These are phyloP conservation scores for Dipus sagitta DNA, from an alignment of 2,797 vertebrate genomes.

Conservation along the genomic window DNA sequence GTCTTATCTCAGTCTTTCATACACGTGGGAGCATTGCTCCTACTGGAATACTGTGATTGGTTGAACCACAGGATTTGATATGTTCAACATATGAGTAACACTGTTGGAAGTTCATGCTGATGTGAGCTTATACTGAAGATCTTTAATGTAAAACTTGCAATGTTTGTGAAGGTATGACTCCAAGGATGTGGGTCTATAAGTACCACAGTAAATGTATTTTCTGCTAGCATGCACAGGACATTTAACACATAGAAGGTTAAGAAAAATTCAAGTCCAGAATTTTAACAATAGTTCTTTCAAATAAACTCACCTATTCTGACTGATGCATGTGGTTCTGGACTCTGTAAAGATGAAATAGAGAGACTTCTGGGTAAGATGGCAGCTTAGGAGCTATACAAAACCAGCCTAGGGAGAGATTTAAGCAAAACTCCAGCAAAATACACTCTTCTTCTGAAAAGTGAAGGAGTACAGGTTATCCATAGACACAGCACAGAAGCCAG, in stretches of 20 bases:
- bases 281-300: not conserved
- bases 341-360: not conserved
- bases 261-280: not conserved
- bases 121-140: not conserved
- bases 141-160: not conserved
- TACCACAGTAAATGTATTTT: not conserved
- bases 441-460: too few species aligned
- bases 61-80: not conserved
- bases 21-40: not conserved
- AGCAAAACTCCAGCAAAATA: too few species aligned
- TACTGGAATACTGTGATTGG: not conserved
- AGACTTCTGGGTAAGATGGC: too few species aligned
- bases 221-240: not conserved
- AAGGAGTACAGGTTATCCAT: too few species aligned
- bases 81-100: not conserved
- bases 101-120: not conserved
- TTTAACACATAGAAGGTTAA: not conserved
- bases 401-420: too few species aligned
- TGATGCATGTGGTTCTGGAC: not conserved
- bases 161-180: not conserved
- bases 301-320: not conserved
- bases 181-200: not conserved
- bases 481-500: too few species aligned
- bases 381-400: too few species aligned
- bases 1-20: not conserved